A percentile compares a stretch with the other conserved stretches of the same genome.
Evolutionary conservation across 1,140 invertebrate species (phyloP).

Genomic region (Achroia grisella): DNA sequence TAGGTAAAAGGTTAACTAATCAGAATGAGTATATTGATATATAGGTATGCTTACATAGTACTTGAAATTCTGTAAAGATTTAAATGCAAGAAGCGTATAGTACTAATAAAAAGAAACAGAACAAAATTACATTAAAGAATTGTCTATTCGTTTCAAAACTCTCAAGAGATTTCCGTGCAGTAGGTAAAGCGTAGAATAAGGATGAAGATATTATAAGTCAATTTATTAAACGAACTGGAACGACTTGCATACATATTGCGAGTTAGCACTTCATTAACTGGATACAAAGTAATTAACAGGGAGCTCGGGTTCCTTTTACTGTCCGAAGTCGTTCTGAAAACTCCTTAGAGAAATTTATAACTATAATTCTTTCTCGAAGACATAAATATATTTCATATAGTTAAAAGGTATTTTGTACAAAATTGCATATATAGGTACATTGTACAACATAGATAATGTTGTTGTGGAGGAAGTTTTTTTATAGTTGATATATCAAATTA

Average conservation of each 20-base stretch:
- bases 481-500: too few relatives aligned
- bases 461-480: too few relatives aligned
- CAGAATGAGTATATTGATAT: too few relatives aligned
- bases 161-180: not conserved
- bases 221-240: slow-evolving; percentile 25
- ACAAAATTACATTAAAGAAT: not conserved
- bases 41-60: too few relatives aligned
- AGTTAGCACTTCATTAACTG: slow-evolving; percentile 45
- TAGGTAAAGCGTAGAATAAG: too few relatives aligned
- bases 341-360: slow-evolving; percentile 32
- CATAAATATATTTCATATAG: slow-evolving; percentile 35
- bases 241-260: slow-evolving; percentile 37
- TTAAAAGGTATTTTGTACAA: not conserved
- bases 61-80: too few relatives aligned
- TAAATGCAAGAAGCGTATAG: too few relatives aligned
- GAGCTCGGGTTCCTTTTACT: slow-evolving; percentile 37
- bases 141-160: not conserved
- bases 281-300: slow-evolving; percentile 54
- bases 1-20: too few relatives aligned
- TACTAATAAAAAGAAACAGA: too few relatives aligned
- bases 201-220: slow-evolving; percentile 18
- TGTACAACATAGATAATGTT: too few relatives aligned
- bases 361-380: slow-evolving; percentile 27
- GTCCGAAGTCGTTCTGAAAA: slow-evolving; percentile 22
- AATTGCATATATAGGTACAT: too few relatives aligned